Percentiles rank a stretch among this genome's conserved stretches.
phyloP scores from a whole-genome alignment of 2,888 invertebrate species.

The Drosophila paramelanica region DNA sequence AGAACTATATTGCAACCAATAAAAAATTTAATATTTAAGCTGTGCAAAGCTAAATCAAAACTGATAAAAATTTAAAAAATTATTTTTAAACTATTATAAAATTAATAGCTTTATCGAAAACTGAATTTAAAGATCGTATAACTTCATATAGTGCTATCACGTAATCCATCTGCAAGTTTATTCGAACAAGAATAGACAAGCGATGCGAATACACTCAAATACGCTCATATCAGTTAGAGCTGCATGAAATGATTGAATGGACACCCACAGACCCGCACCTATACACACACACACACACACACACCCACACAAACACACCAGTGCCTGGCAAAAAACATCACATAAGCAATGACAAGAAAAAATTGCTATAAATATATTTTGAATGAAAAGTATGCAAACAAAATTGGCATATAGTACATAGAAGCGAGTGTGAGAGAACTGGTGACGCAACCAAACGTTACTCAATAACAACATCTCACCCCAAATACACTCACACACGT shows the following conservation, averaged over 20 bases:
- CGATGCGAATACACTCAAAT: slow-evolving; percentile 18
- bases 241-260: slow-evolving; percentile 64
- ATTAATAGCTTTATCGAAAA: no score
- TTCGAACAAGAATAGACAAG: slow-evolving; percentile 18
- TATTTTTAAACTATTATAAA: no score
- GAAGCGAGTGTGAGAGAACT: background rate
- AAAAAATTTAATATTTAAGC: no score
- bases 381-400: slow-evolving; percentile 66
- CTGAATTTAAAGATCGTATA: background rate
- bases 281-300: slow-evolving; percentile 22
- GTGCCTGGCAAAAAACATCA: slow-evolving; percentile 33
- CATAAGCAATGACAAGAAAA: slow-evolving; percentile 68
- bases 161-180: background rate
- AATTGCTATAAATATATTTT: slow-evolving; percentile 69
- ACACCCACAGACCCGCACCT: slow-evolving; percentile 3
- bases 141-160: background rate
- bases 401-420: slow-evolving; percentile 35
- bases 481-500: background rate
- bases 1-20: no score
- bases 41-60: no score
- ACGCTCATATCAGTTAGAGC: slow-evolving; percentile 18
- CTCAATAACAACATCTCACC: slow-evolving; percentile 12
- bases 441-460: slow-evolving; percentile 1
- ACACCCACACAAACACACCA: slow-evolving; percentile 1
- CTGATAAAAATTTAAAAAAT: no score